phyloP scores from a whole-genome alignment of 2,888 invertebrate genomes.

The Linnaemya vulpina region DNA sequence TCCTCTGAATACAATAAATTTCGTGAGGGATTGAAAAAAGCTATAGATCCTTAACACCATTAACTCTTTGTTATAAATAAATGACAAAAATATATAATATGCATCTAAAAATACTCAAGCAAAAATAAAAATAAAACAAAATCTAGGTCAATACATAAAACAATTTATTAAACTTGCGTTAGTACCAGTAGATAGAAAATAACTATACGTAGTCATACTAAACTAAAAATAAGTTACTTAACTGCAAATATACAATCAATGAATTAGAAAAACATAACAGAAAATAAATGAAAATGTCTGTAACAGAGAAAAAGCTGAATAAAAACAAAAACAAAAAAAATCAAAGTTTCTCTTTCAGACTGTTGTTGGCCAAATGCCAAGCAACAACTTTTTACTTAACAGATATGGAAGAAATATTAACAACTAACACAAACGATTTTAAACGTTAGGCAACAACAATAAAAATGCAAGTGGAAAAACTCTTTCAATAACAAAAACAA shows the following conservation, averaged over 20 bases:
- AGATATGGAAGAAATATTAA: slow-evolving; percentile 33
- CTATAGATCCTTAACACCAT: slow-evolving; percentile 46
- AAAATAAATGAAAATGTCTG: slow-evolving; percentile 35
- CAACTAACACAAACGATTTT: slow-evolving; percentile 32
- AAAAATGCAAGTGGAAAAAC: slow-evolving; percentile 70
- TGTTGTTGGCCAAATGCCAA: slow-evolving; percentile 69
- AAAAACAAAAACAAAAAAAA: slow-evolving; percentile 42
- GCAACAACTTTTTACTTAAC: slow-evolving; percentile 51
- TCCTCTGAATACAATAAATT: neutral
- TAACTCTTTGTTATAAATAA: slow-evolving; percentile 42
- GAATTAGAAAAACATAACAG: slow-evolving; percentile 48
- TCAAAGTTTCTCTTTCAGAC: slow-evolving; percentile 69
- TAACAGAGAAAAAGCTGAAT: slow-evolving; percentile 28
- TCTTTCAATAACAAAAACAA: slow-evolving; percentile 61
- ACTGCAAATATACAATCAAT: slow-evolving; percentile 69
- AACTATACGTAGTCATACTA: slow-evolving; percentile 35
- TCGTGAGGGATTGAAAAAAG: neutral
- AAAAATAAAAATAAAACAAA: slow-evolving; percentile 33
- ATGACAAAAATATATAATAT: slow-evolving; percentile 34
- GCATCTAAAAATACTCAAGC: slow-evolving; percentile 20
- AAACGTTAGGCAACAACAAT: slow-evolving; percentile 54
- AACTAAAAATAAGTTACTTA: slow-evolving; percentile 60
- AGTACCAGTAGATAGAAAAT: slow-evolving; percentile 30
- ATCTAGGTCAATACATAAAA: slow-evolving; percentile 56
- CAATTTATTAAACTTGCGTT: slow-evolving; percentile 49